Evolutionary conservation across 2,113 vertebrate genomes (phyloP).

Genomic region (Himantopus leucocephalus): DNA sequence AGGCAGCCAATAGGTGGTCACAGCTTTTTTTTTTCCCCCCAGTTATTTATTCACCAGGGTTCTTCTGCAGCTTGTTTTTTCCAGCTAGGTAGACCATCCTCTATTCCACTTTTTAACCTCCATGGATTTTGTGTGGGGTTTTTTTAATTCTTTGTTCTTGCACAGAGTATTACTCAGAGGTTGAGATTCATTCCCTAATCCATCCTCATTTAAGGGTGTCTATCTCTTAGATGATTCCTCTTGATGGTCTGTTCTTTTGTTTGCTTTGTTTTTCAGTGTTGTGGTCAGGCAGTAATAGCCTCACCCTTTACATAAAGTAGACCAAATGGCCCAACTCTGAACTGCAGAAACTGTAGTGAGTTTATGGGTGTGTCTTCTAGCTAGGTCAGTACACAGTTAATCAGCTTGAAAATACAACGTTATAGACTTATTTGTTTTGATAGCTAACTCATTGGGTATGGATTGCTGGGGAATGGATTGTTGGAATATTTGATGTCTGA

Average conservation of each 20-base stretch:
- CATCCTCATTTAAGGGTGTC: not conserved
- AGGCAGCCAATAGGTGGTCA: slow-evolving; percentile 11
- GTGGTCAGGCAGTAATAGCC: not conserved
- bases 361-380: not conserved
- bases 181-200: not conserved
- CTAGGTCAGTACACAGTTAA: not conserved
- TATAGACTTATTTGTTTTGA: not conserved
- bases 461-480: not conserved
- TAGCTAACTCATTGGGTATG: not conserved
- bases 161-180: not conserved
- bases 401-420: not conserved
- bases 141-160: not conserved
- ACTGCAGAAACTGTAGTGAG: not conserved
- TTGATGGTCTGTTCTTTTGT: not conserved
- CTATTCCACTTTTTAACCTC: not conserved
- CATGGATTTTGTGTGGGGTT: not conserved
- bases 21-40: not conserved
- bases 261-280: not conserved
- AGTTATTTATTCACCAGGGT: not conserved
- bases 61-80: not conserved
- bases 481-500: not conserved
- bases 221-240: not conserved
- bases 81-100: not conserved
- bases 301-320: not conserved
- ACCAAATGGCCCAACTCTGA: not conserved